A percentile compares a stretch with the other conserved stretches of the same genome.
These are phyloP conservation scores for Gallirallus australis DNA, from an alignment of 2,797 vertebrate species.

Conservation along the genomic window DNA sequence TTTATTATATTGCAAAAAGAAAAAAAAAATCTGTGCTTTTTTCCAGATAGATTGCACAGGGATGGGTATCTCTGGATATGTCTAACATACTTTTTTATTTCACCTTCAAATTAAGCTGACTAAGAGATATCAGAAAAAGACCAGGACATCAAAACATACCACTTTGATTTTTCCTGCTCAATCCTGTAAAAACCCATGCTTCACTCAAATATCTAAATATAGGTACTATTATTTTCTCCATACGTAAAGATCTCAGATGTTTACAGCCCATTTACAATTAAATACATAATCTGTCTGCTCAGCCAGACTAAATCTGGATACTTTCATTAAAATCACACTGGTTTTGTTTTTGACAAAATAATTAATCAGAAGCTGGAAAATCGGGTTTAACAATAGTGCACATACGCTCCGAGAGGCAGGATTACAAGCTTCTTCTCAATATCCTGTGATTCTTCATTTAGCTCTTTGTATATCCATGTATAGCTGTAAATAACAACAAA, in stretches of 20 bases:
- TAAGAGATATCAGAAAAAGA: not conserved
- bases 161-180: not conserved
- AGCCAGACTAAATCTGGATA: not conserved
- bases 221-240: not conserved
- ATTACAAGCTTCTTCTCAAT: not conserved
- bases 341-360: constrained; percentile 36
- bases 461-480: not conserved
- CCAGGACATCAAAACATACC: not conserved
- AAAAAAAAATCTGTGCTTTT: not conserved
- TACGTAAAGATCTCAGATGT: not conserved
- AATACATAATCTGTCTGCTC: not conserved
- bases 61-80: not conserved
- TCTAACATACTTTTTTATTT: not conserved
- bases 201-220: not conserved
- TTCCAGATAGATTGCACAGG: not conserved
- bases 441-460: not conserved
- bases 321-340: not conserved
- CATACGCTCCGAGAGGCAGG: not conserved
- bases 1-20: not conserved
- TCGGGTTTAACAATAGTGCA: not conserved
- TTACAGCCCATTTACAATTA: constrained; percentile 18
- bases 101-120: not conserved
- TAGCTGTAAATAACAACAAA: not conserved
- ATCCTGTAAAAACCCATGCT: not conserved
- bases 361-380: constrained; percentile 1